Percentiles rank a stretch among this genome's conserved stretches.
phyloP scores from a whole-genome alignment of 1,140 invertebrate genomes.

The Oreohelix idahoensis region DNA sequence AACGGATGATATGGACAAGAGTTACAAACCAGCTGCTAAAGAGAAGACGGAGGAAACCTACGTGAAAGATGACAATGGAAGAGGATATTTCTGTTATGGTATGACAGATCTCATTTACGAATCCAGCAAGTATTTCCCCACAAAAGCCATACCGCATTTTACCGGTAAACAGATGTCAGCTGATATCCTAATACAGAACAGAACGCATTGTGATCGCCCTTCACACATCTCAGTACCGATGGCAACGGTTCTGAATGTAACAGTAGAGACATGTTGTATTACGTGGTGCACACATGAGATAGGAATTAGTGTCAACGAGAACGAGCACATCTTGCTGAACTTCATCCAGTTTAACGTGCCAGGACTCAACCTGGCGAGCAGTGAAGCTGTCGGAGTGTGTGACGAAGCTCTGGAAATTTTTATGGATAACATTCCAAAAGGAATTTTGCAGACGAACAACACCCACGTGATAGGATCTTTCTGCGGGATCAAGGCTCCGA shows the following conservation, averaged over 20 bases:
- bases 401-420: slow-evolving; percentile 4
- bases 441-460: not conserved
- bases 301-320: not conserved
- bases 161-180: not conserved
- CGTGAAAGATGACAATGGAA: not conserved
- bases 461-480: slow-evolving; percentile 8
- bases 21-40: not conserved
- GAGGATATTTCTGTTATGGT: not conserved
- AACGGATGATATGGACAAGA: not conserved
- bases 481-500: slow-evolving; percentile 27
- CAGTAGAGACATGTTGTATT: slow-evolving; percentile 29
- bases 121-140: slow-evolving; percentile 4
- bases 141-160: not conserved
- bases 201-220: not conserved
- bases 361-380: slow-evolving; percentile 17
- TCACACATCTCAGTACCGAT: not conserved
- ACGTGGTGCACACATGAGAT: not conserved
- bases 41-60: not conserved
- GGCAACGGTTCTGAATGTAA: slow-evolving; percentile 1
- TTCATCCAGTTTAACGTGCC: slow-evolving; percentile 25
- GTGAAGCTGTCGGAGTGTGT: slow-evolving; percentile 10
- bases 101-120: not conserved
- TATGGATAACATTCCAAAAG: not conserved
- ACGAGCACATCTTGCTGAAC: slow-evolving; percentile 17
- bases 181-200: slow-evolving; percentile 4